Percentiles rank a stretch among this genome's conserved stretches.
Evolutionary conservation across 2,113 vertebrate species (phyloP).

Genomic region (Octodon degus): DNA sequence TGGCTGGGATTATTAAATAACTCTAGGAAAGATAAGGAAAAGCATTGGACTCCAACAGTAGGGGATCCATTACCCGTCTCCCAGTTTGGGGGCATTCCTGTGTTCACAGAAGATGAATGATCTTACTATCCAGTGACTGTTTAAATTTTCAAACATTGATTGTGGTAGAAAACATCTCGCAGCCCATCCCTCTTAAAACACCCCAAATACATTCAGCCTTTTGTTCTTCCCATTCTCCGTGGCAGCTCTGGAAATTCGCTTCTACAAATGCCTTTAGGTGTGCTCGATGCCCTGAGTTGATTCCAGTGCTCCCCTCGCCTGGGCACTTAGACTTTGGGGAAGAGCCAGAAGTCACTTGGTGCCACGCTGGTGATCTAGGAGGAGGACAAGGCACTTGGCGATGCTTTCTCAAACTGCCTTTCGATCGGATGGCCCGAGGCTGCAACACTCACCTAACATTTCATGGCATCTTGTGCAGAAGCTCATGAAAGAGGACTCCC

Average conservation of each 20-base stretch:
- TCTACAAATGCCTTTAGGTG: neutral
- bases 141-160: neutral
- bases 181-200: neutral
- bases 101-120: neutral
- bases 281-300: neutral
- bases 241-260: neutral
- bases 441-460: neutral
- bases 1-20: neutral
- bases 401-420: neutral
- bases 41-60: neutral
- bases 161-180: neutral
- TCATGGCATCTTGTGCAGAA: neutral
- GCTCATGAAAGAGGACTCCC: neutral
- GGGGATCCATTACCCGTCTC: neutral
- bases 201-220: neutral
- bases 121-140: neutral
- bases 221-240: neutral
- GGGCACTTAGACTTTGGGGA: neutral
- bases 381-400: rapidly evolving
- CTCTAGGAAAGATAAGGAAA: neutral
- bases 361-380: neutral
- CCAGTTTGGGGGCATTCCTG: neutral
- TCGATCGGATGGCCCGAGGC: neutral
- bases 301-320: neutral
- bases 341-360: neutral